Conservation (phyloP, 1,140 invertebrate genomes). For the Trichonephila inaurata region DNA sequence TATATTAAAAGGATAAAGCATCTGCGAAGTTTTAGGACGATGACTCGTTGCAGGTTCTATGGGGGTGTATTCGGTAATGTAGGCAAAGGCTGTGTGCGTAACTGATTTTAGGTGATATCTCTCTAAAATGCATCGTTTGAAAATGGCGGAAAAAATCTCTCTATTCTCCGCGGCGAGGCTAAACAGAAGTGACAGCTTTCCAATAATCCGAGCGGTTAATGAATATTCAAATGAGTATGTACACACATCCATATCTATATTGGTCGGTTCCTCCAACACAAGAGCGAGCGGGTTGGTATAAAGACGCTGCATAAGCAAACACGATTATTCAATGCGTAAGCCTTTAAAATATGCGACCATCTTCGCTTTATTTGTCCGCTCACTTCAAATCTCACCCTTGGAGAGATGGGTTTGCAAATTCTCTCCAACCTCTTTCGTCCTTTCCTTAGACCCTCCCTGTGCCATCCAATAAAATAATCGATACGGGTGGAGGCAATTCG, state of each 20-base stretch:
- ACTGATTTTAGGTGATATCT: slow-evolving; percentile 38
- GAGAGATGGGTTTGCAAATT: slow-evolving; percentile 67
- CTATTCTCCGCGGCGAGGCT: slow-evolving; percentile 4
- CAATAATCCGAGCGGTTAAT: slow-evolving; percentile 66
- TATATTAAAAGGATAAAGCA: not conserved
- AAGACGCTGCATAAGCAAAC: slow-evolving; percentile 75
- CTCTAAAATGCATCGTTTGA: slow-evolving; percentile 54
- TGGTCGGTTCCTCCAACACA: slow-evolving; percentile 29
- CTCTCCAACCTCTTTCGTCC: slow-evolving; percentile 18
- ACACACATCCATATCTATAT: slow-evolving; percentile 73
- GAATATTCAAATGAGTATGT: slow-evolving; percentile 76
- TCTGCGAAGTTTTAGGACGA: not conserved
- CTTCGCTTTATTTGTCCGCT: slow-evolving; percentile 68
- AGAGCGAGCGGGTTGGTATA: slow-evolving; percentile 45
- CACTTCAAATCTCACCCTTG: slow-evolving; percentile 60
- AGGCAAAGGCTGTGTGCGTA: slow-evolving; percentile 35
- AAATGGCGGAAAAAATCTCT: slow-evolving; percentile 63
- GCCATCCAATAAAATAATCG: slow-evolving; percentile 59
- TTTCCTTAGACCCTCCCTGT: not conserved
- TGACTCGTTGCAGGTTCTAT: not conserved
- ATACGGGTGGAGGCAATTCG: slow-evolving; percentile 20
- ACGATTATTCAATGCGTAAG: slow-evolving; percentile 67
- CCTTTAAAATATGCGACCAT: slow-evolving; percentile 71
- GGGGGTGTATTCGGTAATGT: not conserved
- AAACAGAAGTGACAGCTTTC: slow-evolving; percentile 66